Evolutionary conservation across 2,888 invertebrate genomes (phyloP), one percentile per base, ranked within the genome.

Genomic region (Drosophila atroscutellata): DNA sequence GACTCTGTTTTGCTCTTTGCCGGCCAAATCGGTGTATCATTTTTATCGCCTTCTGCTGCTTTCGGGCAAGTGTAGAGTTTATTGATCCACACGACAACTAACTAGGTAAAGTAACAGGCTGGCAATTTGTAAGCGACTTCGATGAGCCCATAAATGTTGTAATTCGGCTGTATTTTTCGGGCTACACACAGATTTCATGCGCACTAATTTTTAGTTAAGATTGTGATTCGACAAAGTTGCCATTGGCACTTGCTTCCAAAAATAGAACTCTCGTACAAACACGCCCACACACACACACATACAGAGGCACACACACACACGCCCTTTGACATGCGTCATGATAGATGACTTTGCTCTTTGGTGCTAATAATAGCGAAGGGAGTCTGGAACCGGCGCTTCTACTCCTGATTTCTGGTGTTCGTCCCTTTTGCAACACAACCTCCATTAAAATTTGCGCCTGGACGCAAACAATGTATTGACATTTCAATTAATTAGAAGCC

Each of bases 401-500:
- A 26, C 20, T 9, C 56, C 37, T 60, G 52, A 45, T 26, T 36
- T 20, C 59, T 51, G 55, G 18, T 26, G 62, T 55, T 36, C 6
- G 49, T 39, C 37, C 58, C 58, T 42, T 62, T 58, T 45, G 57
- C 34, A 55, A 20, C 26, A 47, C 13, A 51, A 37, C 34, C 51
- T 78, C 74, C 77, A 77, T 77, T 75, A 67, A 67, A 77, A 79
- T 60, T 66, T 71, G 50, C 58, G 66, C 39, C 64, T 55, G 58
- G 36, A 60, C 36, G 55, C 75, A 73, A 80, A 80, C 82, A 84
- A 80, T 89, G 63, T 81, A 86, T 87, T 87, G 86, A 87, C 86
- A 85, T 89, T 89, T 89, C 83, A 87, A 85, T 89, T 89, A 89
- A 89, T 89, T 87, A 87, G 73, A 62, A 66, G 60, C 54, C 57